phyloP scores from a whole-genome alignment of 1,140 invertebrate genomes.

The Brachionus rotundiformis region DNA sequence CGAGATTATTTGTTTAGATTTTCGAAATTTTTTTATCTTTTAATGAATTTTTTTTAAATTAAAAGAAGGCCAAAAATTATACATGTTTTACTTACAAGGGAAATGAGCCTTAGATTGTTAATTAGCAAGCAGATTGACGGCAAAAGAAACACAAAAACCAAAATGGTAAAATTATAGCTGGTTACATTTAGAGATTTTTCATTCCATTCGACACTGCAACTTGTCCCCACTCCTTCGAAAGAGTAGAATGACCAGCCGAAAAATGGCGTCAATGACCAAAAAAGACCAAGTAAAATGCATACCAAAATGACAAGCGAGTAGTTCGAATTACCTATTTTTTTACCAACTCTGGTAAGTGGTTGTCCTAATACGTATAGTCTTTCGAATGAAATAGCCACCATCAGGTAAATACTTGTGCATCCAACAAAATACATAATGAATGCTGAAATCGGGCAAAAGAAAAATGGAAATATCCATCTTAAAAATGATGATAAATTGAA shows the following conservation, averaged over 20 bases:
- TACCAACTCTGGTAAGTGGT: background rate
- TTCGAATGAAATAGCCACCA: constrained; percentile 39
- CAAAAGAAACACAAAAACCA: constrained; percentile 34
- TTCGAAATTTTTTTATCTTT: constrained; percentile 28
- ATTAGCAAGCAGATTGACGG: constrained; percentile 1
- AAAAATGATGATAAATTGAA: background rate
- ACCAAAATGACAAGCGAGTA: background rate
- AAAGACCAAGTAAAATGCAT: background rate
- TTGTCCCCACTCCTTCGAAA: constrained; percentile 6
- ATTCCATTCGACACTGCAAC: constrained; percentile 46
- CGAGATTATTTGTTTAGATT: background rate
- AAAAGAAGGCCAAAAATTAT: background rate
- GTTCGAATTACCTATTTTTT: background rate
- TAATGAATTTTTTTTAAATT: background rate
- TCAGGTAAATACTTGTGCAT: constrained; percentile 37
- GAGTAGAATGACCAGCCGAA: constrained; percentile 34
- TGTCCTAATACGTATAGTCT: background rate
- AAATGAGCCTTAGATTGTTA: constrained; percentile 32
- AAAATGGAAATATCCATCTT: background rate
- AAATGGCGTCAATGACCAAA: background rate
- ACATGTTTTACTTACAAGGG: background rate
- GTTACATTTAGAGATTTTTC: constrained; percentile 18
- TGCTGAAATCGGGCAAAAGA: background rate
- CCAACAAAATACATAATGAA: constrained; percentile 41
- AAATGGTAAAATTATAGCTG: constrained; percentile 27